Conservation (phyloP, 2,888 invertebrate species). For the Lasioglossum malachurum region DNA sequence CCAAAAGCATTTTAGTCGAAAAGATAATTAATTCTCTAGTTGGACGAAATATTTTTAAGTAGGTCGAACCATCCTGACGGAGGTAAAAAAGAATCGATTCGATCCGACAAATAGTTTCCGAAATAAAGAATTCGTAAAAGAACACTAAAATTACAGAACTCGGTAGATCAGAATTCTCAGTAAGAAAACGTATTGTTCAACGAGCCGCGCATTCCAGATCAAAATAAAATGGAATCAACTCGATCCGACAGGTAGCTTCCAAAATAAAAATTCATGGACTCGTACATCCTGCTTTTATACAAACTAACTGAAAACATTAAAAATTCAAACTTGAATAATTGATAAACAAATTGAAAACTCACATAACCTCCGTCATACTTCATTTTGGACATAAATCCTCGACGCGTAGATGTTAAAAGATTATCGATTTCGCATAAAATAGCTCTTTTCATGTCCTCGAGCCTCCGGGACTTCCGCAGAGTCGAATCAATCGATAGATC, state of each 20-base stretch:
- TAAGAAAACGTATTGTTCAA: neutral
- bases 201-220: neutral
- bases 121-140: neutral
- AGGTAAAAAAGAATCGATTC: neutral
- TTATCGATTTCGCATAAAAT: neutral
- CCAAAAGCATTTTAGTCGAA: too few species aligned
- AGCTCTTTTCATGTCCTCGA: neutral
- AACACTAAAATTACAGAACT: neutral
- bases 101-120: neutral
- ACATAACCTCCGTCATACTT: neutral
- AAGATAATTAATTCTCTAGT: too few species aligned
- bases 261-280: neutral
- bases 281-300: neutral
- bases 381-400: neutral
- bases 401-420: neutral
- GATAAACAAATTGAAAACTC: neutral
- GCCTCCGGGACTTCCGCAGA: neutral
- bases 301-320: neutral
- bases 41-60: too few species aligned
- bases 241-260: neutral
- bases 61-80: too few species aligned
- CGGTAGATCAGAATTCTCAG: too few species aligned
- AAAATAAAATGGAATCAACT: neutral
- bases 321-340: neutral
- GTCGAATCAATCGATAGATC: neutral